Conservation (phyloP, 2,888 invertebrate species). For the Octonoba sinensis region DNA sequence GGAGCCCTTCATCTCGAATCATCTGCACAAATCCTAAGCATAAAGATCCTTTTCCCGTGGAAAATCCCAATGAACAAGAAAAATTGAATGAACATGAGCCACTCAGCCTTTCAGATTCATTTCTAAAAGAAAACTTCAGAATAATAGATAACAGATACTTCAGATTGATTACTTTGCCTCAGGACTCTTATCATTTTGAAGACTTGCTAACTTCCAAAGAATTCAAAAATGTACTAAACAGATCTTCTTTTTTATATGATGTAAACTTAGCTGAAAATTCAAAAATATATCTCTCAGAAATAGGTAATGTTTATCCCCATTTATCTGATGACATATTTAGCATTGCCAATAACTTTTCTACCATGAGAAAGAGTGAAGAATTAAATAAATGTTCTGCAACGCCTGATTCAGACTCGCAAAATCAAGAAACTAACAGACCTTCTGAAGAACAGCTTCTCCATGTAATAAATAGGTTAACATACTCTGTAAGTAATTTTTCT, state of each 20-base stretch:
- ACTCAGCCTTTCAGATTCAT: not conserved
- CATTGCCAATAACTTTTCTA: not conserved
- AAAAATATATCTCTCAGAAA: not conserved
- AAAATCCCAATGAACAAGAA: not conserved
- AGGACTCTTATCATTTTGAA: constrained; percentile 18
- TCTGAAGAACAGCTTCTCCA: constrained; percentile 38
- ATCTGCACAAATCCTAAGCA: constrained; percentile 29
- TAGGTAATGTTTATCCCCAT: constrained; percentile 8
- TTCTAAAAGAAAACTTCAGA: constrained; percentile 26
- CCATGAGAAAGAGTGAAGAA: not conserved
- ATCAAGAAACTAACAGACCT: constrained; percentile 17
- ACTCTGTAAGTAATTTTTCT: constrained; percentile 31
- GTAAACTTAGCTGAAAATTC: constrained; percentile 22
- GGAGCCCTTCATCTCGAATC: constrained; percentile 15
- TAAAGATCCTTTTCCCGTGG: not conserved
- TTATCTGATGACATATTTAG: constrained; percentile 9
- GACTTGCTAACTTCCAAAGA: constrained; percentile 21
- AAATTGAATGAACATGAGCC: not conserved
- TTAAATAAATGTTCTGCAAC: not conserved
- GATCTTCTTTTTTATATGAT: constrained; percentile 31
- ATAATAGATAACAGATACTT: constrained; percentile 12
- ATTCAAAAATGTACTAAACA: constrained; percentile 18
- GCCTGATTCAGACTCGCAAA: not conserved
- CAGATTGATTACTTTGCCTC: constrained; percentile 16
- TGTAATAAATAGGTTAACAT: constrained; percentile 34